Base-by-base conservation (phyloP, 2,113 vertebrate genomes). In the Malurus cyaneus region DNA sequence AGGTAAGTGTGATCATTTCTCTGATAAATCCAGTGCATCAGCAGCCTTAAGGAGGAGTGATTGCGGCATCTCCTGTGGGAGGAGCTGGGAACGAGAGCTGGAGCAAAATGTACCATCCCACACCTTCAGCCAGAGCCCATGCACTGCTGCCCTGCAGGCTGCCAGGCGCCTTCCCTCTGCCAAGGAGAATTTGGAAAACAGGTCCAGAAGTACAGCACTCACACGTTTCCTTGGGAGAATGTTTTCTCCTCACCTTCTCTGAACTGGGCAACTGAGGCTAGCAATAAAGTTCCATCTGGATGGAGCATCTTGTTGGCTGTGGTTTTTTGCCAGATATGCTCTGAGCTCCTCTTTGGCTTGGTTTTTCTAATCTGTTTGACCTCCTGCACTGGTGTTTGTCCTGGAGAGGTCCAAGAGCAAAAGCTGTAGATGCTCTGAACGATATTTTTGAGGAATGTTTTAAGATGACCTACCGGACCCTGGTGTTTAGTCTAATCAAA, bases 401-500 rank as follows among this genome's bases (percentile, higher is more conserved):
- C 81, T 74, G 79, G 47, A 57, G 47, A 91, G 31, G 73, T 70
- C 66, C 74, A 91, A 88, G 44, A 86, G 17, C 5, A 3, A 71
- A 52, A 86, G 54, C 24, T 83, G 54, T 88, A 62, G 39, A 76
- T 93, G 41, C 61, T 74, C 49, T 57, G 76, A 67, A 78, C 3
- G 4, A 2, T 61, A 11, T 74, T 81, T 93, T 61, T 62, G 16
- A 86, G 60, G 41, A 88, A 80, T 60, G 49, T 64, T 86, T 90
- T 88, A 78, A 53, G 56, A 62, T 86, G 78, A 94, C 85, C 87
- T 82, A 59, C 29, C 21, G 57, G 56, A 78, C 67, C 32, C 21
- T 0, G 4, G 62, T 90, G 86, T 67, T 91, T 92, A 18, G 66
- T 93, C 21, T 86, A 92, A 93, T 96, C 5, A 94, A 86, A 73